These are phyloP conservation scores for Toxotes chatareus DNA, from an alignment of 2,113 vertebrate genomes.

Conservation along the genomic window DNA sequence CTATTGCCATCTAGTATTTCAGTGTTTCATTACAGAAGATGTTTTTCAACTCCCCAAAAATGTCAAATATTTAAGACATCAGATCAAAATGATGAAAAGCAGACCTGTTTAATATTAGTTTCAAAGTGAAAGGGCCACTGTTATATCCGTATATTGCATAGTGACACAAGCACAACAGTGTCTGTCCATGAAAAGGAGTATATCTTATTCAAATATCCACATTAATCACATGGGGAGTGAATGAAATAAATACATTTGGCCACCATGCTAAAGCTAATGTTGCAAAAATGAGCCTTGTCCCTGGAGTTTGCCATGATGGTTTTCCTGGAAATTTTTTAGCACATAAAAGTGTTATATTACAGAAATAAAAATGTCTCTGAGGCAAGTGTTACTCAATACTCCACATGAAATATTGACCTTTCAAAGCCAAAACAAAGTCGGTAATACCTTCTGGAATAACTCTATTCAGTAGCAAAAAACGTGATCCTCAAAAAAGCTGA, in stretches of 20 bases:
- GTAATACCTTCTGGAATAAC: conserved; percentile 45
- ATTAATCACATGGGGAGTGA: conserved; percentile 35
- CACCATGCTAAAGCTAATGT: conserved; percentile 8
- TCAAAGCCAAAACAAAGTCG: conserved; percentile 61
- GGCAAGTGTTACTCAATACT: conserved; percentile 61
- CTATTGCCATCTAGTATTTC: neutral
- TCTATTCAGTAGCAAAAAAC: conserved; percentile 44
- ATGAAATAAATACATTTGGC: conserved; percentile 34
- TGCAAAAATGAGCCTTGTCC: conserved; percentile 27
- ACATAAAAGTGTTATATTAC: conserved; percentile 58
- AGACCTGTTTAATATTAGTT: neutral
- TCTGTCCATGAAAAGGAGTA: conserved; percentile 19
- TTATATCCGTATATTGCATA: conserved; percentile 8
- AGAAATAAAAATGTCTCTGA: conserved; percentile 66
- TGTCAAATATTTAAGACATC: conserved; percentile 1
- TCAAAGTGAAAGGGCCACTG: neutral
- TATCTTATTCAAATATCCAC: conserved; percentile 47
- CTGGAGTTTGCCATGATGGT: neutral
- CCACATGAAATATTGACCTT: conserved; percentile 57
- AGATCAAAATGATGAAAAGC: conserved; percentile 36
- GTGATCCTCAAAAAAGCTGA: conserved; percentile 21
- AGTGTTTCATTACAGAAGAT: conserved; percentile 21
- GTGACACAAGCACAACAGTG: conserved; percentile 37
- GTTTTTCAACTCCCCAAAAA: neutral
- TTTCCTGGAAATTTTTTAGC: conserved; percentile 43